A percentile compares a stretch with the other conserved stretches of the same genome.
These are phyloP conservation scores for Rugalucina vietnamica DNA, from an alignment of 2,888 invertebrate species.

Conservation along the genomic window DNA sequence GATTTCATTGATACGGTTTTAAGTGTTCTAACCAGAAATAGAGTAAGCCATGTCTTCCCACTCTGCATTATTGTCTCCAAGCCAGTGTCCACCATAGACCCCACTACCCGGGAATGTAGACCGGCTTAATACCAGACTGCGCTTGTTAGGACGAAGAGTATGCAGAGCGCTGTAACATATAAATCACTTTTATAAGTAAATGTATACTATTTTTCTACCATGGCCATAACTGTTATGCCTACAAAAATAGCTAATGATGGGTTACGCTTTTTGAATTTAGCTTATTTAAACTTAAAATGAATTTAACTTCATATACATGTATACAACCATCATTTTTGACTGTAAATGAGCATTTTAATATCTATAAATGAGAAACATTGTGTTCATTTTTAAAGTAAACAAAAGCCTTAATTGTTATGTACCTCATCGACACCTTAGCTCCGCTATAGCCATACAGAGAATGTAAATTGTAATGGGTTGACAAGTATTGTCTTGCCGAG, in stretches of 20 bases:
- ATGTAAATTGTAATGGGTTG: conserved; percentile 79
- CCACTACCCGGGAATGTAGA: conserved; percentile 80
- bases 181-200: background rate
- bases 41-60: conserved; percentile 88
- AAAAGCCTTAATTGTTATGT: conserved; percentile 47
- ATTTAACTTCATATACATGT: background rate
- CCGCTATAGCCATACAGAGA: conserved; percentile 78
- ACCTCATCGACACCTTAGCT: conserved; percentile 68
- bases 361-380: background rate
- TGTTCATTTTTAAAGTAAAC: background rate
- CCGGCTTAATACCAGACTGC: conserved; percentile 77
- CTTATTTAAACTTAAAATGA: background rate
- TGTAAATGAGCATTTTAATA: background rate
- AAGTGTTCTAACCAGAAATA: conserved; percentile 79
- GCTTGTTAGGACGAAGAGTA: conserved; percentile 68
- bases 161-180: conserved; percentile 64
- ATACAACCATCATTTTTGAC: background rate
- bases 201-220: background rate
- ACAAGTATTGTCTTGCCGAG: conserved; percentile 71
- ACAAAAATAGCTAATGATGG: background rate
- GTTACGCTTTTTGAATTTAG: background rate
- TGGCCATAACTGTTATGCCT: background rate
- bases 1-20: no score
- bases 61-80: conserved; percentile 79
- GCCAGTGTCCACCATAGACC: conserved; percentile 81